Evolutionary conservation across 1,140 invertebrate species (phyloP), one percentile per base, ranked within the genome.

Genomic region (Hypothenemus hampei): DNA sequence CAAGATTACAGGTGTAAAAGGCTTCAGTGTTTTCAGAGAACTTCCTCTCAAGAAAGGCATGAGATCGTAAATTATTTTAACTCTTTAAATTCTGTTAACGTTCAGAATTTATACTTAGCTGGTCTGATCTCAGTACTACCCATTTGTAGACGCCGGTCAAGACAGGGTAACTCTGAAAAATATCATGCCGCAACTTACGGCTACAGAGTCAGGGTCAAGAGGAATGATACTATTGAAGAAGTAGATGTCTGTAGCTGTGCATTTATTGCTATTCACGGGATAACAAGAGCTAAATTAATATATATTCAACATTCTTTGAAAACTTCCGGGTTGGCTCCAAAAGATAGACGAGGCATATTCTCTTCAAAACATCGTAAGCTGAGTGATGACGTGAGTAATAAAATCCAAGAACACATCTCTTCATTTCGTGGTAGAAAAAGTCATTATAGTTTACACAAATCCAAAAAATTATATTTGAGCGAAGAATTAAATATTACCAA

Each of bases 101-200:
- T 16, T 37, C 35, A 37, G 16, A 37, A 37, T 16, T 37, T 16
- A 13, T 16, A 37, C 16, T 37, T 37, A 37, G 35, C 35, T 7
- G 15, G 35, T 11, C 15, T 37, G 16, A 37, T 37, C 16, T 11
- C 35, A 13, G 6, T 37, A 16, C 16, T 37, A 4, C 35, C 2
- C 8, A 16, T 37, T 16, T 3, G n/a, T 7, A 37, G 6, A 16
- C 35, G 2, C 8, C 2, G 6, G 16, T 11, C 11, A 37, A 37
- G 35, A 37, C 35, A 37, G 16, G 35, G 1, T n/a, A n/a, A n/a
- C n/a, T n/a, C n/a, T 37, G 35, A 37, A 37, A 7, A 37, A 37
- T 11, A 7, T 37, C 35, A 37, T 37, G 35, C n/a, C 15, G 2
- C 35, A 13, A 37, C 2, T 1, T 37, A 37, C 2, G 1, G 15